Conservation (phyloP, 2,888 invertebrate species). For the Leucania comma region DNA sequence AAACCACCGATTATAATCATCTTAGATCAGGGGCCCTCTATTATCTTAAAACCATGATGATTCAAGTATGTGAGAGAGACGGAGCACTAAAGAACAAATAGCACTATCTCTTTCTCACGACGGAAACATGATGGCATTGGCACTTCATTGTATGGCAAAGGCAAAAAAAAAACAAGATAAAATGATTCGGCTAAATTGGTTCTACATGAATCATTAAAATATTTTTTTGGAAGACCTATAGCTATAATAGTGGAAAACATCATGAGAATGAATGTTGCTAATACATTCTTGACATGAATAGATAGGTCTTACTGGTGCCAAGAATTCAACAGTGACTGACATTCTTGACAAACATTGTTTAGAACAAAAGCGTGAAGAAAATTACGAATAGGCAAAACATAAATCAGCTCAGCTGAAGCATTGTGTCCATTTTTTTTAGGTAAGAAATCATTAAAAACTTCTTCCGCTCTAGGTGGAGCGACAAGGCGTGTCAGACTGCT, state of each 20-base stretch:
- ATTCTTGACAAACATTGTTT: slow-evolving; percentile 29
- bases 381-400: not conserved
- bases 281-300: slow-evolving; percentile 41
- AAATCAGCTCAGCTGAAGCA: not conserved
- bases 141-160: not conserved
- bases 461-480: too few relatives aligned
- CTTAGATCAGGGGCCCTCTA: not conserved
- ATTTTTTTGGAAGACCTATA: not conserved
- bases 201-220: slow-evolving; percentile 1
- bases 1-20: not conserved
- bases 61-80: not conserved
- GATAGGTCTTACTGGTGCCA: slow-evolving; percentile 33
- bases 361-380: slow-evolving; percentile 30
- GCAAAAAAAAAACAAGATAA: slow-evolving; percentile 8
- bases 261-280: slow-evolving; percentile 18
- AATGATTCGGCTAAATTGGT: slow-evolving; percentile 17
- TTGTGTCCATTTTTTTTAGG: too few relatives aligned
- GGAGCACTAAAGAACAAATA: not conserved
- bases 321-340: slow-evolving; percentile 44
- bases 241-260: slow-evolving; percentile 5
- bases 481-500: too few relatives aligned
- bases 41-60: not conserved
- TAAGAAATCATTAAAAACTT: too few relatives aligned
- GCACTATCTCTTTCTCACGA: not conserved
- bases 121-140: not conserved